Evolutionary conservation across 2,888 invertebrate genomes (phyloP).

Genomic region (Cephalotes varians): DNA sequence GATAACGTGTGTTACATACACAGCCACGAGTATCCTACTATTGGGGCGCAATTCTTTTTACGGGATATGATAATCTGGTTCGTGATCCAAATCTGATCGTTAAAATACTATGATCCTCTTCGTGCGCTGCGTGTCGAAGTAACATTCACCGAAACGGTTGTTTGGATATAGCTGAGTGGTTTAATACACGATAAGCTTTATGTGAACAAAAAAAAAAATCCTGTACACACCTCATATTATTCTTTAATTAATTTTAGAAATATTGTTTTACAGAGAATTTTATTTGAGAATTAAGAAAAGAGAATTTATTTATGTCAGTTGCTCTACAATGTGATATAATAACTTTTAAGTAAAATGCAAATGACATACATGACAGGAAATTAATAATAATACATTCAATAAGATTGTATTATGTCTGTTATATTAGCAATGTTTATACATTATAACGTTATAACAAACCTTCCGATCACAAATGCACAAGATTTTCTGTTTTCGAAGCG

Average conservation of each 20-base stretch:
- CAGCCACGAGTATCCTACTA: neutral
- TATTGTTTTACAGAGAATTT: neutral
- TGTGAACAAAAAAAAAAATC: no score
- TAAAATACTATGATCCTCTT: conserved; percentile 22
- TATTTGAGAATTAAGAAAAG: neutral
- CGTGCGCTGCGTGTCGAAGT: neutral
- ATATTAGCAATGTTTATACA: neutral
- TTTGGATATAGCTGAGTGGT: neutral
- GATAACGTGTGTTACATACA: conserved; percentile 31
- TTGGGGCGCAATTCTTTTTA: conserved; percentile 22
- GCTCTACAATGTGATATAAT: no score
- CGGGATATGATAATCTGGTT: conserved; percentile 34
- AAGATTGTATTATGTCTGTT: neutral
- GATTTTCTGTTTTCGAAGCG: conserved; percentile 17
- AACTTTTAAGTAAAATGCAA: neutral
- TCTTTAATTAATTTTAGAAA: neutral
- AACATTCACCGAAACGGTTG: neutral
- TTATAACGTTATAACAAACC: no score
- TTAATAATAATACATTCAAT: neutral
- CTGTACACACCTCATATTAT: neutral
- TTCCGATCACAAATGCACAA: neutral
- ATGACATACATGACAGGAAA: neutral
- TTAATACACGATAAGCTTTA: no score
- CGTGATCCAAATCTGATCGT: conserved; percentile 45
- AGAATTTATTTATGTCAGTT: neutral